phyloP scores from a whole-genome alignment of 2,797 vertebrate species.

The Microchirus variegatus region DNA sequence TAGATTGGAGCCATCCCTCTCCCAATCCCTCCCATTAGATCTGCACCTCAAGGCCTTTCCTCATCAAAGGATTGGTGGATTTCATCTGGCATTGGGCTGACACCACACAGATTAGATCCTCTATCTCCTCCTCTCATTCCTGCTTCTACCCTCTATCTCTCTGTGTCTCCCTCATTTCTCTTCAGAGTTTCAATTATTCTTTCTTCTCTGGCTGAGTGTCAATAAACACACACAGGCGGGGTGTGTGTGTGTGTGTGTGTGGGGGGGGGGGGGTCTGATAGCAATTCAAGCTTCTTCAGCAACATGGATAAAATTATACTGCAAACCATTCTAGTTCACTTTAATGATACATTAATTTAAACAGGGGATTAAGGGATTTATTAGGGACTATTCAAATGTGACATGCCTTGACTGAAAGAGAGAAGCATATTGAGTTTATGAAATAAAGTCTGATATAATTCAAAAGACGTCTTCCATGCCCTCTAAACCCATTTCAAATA shows the following conservation, averaged over 20 bases:
- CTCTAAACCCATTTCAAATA: constrained; percentile 53
- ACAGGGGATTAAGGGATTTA: constrained; percentile 64
- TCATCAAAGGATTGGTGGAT: constrained; percentile 66
- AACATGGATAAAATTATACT: constrained; percentile 51
- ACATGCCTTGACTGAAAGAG: constrained; percentile 44
- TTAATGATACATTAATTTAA: constrained; percentile 73
- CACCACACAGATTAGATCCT: constrained; percentile 68
- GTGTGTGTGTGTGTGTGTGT: too few species aligned
- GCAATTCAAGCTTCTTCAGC: constrained; percentile 19
- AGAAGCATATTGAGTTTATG: constrained; percentile 55
- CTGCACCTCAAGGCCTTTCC: constrained; percentile 61
- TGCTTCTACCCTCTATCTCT: constrained; percentile 35
- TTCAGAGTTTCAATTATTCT: constrained; percentile 62
- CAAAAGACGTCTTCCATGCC: constrained; percentile 52
- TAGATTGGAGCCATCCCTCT: constrained; percentile 69
- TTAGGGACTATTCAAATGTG: constrained; percentile 59
- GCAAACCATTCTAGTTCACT: constrained; percentile 62
- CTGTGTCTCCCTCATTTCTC: constrained; percentile 52
- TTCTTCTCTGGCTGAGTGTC: constrained; percentile 65
- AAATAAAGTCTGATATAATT: constrained; percentile 64
- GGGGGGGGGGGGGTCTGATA: constrained; percentile 19
- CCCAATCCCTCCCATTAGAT: constrained; percentile 65
- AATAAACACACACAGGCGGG: constrained; percentile 48
- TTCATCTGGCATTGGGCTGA: constrained; percentile 67
- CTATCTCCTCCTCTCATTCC: constrained; percentile 53